Base-by-base conservation (phyloP, 1,140 invertebrate species). In the Cherax quadricarinatus region DNA sequence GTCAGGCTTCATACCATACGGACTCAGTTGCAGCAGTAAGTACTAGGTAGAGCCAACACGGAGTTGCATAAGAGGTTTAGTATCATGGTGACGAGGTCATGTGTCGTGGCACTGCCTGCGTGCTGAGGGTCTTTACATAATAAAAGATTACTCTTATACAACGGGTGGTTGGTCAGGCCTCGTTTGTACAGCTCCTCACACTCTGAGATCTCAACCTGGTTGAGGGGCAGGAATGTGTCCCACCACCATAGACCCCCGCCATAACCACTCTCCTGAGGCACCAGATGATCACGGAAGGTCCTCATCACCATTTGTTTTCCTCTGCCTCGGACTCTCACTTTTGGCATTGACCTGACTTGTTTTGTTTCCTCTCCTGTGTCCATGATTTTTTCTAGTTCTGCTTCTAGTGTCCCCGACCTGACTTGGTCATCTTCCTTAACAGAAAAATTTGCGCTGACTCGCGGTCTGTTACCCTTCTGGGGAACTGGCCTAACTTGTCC, bases 31-130 rank as follows among this genome's bases (percentile, higher is more conserved):
- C 24, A 62, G 51, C 21, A 62, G 84, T 48, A 86, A 30, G 62
- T 41, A 41, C 30, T 41, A 41, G 30, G 30, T 41, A 41, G 30
- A 41, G 30, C 66, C 18, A 89, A n/a, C 24, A 62, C 78, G 4
- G 88, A 89, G 30, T 89, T 89, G 18, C 88, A 89, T 30, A 66
- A 16, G 16, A 89, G 79, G 79, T 89, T 89, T 9, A 89, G 60
- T 30, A 89, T n/a, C 88, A 89, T 89, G 10, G 88, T 89, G 49
- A 89, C 88, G 16, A 48, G 24, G 83, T 85, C 83, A 14, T 14
- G 14, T 21, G 70, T 14, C 16, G 83, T 70, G 83, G 70, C 83
- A 4, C 49, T 16, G 9, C 60, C 83, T 48, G 83, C 83, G 30
- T 85, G 83, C 12, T 70, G 18, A 0, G 30, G 16, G 48, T 85